Base-by-base conservation (phyloP, 2,888 invertebrate genomes). In the Rosalia funebris region DNA sequence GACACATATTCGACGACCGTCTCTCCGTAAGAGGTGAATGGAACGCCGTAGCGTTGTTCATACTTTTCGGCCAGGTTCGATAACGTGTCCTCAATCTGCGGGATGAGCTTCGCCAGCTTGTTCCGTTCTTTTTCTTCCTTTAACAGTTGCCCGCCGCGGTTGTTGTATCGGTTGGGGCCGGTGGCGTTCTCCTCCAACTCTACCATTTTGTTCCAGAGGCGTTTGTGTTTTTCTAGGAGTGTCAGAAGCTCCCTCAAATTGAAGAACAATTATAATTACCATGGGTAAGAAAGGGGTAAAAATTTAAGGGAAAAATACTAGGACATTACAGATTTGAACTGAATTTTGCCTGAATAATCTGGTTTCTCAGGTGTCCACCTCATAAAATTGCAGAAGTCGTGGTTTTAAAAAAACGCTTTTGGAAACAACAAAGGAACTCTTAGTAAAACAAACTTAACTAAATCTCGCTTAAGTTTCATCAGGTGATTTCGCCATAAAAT, bases 41-140 rank as follows among this genome's bases (percentile, higher is more conserved):
- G 78, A 9, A 77, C 80, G 0, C 86, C 85, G 25, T 85, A 83
- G 4, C 78, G 79, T 1, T 79, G 73, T 75, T 88, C 86, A 68
- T 86, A 89, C 0, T 84, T 81, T 0, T 80, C 74, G 2, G 87
- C 86, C 48, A 89, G 69, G 0, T 84, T 82, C 1, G 82, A 81
- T 0, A 93, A 82, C 73, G 89, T 86, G 0, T 84, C 84, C 78
- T 92, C 92, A 36, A 92, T 86, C 81, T 90, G 89, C 0, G 93
- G 92, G 47, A 93, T 79, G 81, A 89, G 84, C 64, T 82, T 90
- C 31, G 86, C 85, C 7, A 94, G 86, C 5, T 86, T 84, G 77
- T 93, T 95, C n/a, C 95, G 83, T 73, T 93, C 92, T 71, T 90
- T 93, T 79, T 96, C 96, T 77, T 96, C 96, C 50, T 88, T 87